phyloP scores from a whole-genome alignment of 2,888 invertebrate species.

The Sesia apiformis region DNA sequence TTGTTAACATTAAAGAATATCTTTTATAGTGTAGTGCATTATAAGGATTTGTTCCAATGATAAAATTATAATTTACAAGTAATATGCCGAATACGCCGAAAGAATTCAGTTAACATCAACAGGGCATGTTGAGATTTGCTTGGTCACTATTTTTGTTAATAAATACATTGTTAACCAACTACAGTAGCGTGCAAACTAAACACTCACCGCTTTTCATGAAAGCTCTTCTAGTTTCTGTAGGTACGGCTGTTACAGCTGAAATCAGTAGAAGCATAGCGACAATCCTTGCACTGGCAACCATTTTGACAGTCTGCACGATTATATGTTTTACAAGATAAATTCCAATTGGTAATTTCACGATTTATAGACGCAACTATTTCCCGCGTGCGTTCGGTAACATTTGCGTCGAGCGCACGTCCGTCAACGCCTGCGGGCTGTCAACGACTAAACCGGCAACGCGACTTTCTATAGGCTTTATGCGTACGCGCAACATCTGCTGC shows the following conservation, averaged over 20 bases:
- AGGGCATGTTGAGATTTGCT: too few relatives aligned
- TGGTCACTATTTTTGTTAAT: too few relatives aligned
- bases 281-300: constrained; percentile 66
- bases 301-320: constrained; percentile 32
- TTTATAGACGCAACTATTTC: constrained; percentile 60
- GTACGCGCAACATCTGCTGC: constrained; percentile 38
- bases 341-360: neutral
- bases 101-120: too few relatives aligned
- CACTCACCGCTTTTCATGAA: constrained; percentile 41
- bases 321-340: neutral
- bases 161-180: neutral
- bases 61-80: too few relatives aligned
- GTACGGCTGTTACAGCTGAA: constrained; percentile 49
- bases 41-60: too few relatives aligned
- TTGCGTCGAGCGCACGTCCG: constrained; percentile 54
- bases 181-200: neutral
- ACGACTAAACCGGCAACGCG: constrained; percentile 50
- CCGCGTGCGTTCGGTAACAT: constrained; percentile 63
- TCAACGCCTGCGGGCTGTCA: constrained; percentile 37
- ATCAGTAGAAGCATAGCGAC: constrained; percentile 47
- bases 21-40: too few relatives aligned
- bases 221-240: constrained; percentile 38
- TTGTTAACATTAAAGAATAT: too few relatives aligned
- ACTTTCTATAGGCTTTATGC: constrained; percentile 69
- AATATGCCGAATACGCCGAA: too few relatives aligned